These are phyloP conservation scores for Myotis vivesi DNA, from an alignment of 2,797 vertebrate species.

Conservation along the genomic window DNA sequence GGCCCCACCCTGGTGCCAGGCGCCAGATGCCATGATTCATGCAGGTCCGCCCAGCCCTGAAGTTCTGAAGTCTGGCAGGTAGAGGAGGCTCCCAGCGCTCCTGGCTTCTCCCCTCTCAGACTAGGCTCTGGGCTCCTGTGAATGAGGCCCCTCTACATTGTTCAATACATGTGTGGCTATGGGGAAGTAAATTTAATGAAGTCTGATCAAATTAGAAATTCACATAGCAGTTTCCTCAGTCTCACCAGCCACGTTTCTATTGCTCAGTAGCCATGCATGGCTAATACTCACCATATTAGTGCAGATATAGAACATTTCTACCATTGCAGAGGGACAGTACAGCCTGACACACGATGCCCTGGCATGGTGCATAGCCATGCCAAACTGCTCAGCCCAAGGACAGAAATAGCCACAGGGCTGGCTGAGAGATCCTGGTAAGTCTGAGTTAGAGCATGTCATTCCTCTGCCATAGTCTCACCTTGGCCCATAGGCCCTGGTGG, in stretches of 20 bases:
- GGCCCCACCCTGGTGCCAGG: neutral
- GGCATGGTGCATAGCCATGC: neutral
- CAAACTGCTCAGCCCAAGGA: neutral
- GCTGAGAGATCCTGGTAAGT: neutral
- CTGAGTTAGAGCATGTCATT: neutral
- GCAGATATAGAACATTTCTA: neutral
- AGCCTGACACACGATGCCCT: neutral
- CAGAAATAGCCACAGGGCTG: neutral
- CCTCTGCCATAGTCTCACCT: neutral
- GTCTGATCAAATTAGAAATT: neutral
- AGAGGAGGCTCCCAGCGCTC: neutral
- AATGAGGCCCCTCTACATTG: neutral
- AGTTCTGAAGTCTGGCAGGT: neutral
- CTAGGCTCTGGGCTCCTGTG: neutral
- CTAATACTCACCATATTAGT: rapidly evolving
- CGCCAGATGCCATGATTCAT: neutral
- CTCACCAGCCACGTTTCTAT: too few relatives aligned
- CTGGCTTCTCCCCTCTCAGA: neutral
- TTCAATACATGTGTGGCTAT: neutral
- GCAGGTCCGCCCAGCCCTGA: neutral
- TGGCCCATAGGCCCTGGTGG: neutral
- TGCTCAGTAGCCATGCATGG: neutral
- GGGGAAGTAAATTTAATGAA: neutral
- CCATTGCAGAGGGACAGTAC: neutral
- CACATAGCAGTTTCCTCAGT: neutral